phyloP scores from a whole-genome alignment of 2,797 vertebrate species.

The Poeciliopsis gracilis region DNA sequence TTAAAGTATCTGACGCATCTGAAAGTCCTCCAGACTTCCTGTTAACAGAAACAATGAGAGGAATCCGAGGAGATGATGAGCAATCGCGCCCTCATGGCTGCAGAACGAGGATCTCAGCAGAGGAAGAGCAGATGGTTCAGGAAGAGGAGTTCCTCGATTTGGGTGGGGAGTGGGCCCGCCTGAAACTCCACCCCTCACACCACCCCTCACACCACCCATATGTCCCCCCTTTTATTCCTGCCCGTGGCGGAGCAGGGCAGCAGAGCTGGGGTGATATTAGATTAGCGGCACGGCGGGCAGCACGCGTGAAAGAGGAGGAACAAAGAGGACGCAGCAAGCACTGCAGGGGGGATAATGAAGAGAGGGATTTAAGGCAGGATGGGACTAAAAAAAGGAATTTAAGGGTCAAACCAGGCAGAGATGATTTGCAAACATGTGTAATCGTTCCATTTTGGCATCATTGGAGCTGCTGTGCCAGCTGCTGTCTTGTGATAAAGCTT shows the following conservation, averaged over 20 bases:
- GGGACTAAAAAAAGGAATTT: conserved; percentile 55
- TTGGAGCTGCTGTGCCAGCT: conserved; percentile 41
- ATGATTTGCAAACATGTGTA: conserved; percentile 60
- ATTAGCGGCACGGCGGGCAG: conserved; percentile 70
- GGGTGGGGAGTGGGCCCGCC: conserved; percentile 39
- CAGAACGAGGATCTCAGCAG: conserved; percentile 62
- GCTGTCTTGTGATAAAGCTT: conserved; percentile 30
- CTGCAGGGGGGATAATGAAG: conserved; percentile 62
- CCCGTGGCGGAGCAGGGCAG: conserved; percentile 72
- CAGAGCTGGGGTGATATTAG: conserved; percentile 75
- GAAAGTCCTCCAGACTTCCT: conserved; percentile 4
- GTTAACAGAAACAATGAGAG: conserved; percentile 37
- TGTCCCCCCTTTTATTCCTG: conserved; percentile 79
- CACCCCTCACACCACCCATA: conserved; percentile 74
- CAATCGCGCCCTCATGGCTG: conserved; percentile 37
- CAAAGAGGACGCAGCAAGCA: conserved; percentile 63
- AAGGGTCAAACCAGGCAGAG: conserved; percentile 56
- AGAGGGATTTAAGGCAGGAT: conserved; percentile 61
- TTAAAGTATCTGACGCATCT: not conserved
- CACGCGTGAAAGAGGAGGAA: conserved; percentile 68
- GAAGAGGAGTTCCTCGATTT: conserved; percentile 79
- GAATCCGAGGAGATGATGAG: conserved; percentile 58
- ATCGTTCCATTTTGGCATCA: conserved; percentile 53
- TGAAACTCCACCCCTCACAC: conserved; percentile 75
- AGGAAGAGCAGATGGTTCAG: conserved; percentile 80